Percentiles rank a stretch among this genome's conserved stretches.
phyloP scores from a whole-genome alignment of 2,888 invertebrate genomes.

The Phanerotoma sp. region DNA sequence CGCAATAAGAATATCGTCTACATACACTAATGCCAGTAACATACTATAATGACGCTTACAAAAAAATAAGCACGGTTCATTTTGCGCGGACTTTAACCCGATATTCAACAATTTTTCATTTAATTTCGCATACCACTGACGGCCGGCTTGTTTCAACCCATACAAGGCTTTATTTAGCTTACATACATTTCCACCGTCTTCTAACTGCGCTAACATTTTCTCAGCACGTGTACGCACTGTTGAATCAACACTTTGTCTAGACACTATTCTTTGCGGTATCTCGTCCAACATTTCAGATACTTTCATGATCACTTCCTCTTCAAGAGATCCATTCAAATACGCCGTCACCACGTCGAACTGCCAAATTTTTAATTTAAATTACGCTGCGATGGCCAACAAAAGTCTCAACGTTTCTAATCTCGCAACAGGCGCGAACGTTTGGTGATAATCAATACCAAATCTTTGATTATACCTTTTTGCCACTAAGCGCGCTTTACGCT shows the following conservation, averaged over 20 bases:
- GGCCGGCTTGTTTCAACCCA: conserved; percentile 28
- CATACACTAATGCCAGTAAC: conserved; percentile 23
- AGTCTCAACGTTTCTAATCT: conserved; percentile 14
- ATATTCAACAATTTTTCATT: conserved; percentile 1
- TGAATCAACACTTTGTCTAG: neutral
- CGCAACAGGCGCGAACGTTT: conserved; percentile 16
- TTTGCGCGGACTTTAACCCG: conserved; percentile 8
- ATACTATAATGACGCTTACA: neutral
- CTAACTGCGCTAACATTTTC: conserved; percentile 18
- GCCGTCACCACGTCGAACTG: conserved; percentile 26
- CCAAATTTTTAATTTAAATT: conserved; percentile 3
- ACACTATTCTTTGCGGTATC: neutral
- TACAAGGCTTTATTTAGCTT: conserved; percentile 29
- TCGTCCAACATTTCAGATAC: conserved; percentile 17
- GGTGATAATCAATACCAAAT: conserved; percentile 14
- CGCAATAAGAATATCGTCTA: conserved; percentile 28
- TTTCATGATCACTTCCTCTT: conserved; percentile 22
- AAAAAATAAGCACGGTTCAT: conserved; percentile 23
- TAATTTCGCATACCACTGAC: conserved; percentile 29
- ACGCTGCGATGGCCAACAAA: conserved; percentile 9
- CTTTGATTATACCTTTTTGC: conserved; percentile 12
- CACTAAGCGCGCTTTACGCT: conserved; percentile 16
- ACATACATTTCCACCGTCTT: conserved; percentile 17
- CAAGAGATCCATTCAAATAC: conserved; percentile 19
- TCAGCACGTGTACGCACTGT: neutral